A percentile compares a stretch with the other conserved stretches of the same genome.
phyloP scores from a whole-genome alignment of 2,888 invertebrate genomes.

The Acheta domesticus region DNA sequence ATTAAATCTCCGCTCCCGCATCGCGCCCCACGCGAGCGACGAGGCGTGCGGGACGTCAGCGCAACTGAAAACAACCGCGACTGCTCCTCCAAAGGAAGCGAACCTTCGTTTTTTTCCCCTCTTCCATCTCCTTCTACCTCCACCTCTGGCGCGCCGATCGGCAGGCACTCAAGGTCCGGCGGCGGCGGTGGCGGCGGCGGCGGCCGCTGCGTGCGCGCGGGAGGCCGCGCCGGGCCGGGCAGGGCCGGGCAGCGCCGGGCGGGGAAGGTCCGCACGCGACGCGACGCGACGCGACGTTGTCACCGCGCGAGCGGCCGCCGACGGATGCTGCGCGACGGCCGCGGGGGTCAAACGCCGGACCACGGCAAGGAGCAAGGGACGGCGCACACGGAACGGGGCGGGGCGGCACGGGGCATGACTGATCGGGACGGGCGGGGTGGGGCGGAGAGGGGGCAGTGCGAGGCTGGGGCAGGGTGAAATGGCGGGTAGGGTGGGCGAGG shows the following conservation, averaged over 20 bases:
- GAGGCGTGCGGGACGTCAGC: too few relatives aligned
- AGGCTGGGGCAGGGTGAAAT: too few relatives aligned
- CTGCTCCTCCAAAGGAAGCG: too few relatives aligned
- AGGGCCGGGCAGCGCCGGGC: background rate
- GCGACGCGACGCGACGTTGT: background rate
- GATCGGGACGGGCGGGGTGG: too few relatives aligned
- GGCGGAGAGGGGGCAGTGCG: too few relatives aligned
- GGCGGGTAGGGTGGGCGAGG: too few relatives aligned
- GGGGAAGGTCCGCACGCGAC: background rate
- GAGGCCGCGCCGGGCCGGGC: background rate
- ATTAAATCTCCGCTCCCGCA: too few relatives aligned
- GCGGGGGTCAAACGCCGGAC: background rate
- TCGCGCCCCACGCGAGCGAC: too few relatives aligned
- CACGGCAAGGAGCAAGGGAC: too few relatives aligned
- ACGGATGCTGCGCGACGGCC: background rate
- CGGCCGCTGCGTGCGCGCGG: background rate
- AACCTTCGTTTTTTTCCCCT: too few relatives aligned
- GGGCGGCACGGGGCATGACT: too few relatives aligned
- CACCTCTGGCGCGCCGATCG: background rate
- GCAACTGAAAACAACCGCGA: background rate
- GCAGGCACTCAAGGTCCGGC: background rate
- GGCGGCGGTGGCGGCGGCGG: background rate
- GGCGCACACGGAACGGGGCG: too few relatives aligned
- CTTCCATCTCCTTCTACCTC: slow-evolving; percentile 19
- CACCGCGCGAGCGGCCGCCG: background rate